Evolutionary conservation across 2,888 invertebrate genomes (phyloP).

Genomic region (Galerucella nymphaeae): DNA sequence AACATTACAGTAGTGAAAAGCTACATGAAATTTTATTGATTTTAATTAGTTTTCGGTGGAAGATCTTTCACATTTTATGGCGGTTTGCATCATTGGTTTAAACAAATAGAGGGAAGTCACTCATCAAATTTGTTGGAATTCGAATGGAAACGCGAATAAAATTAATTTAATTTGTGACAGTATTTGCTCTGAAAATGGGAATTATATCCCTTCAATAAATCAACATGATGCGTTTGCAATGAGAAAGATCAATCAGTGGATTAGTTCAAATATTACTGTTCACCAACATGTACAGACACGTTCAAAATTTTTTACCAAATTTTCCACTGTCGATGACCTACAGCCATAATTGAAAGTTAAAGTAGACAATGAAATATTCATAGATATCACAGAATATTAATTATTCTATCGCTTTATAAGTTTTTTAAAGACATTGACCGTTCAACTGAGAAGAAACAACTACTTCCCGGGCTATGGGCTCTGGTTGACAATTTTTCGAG

Average conservation of each 20-base stretch:
- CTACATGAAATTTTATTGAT: slow-evolving; percentile 10
- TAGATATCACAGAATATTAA: no score
- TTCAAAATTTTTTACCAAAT: not conserved
- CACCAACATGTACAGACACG: not conserved
- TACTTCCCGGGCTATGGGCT: no score
- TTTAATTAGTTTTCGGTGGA: slow-evolving; percentile 21
- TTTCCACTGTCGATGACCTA: no score
- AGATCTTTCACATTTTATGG: slow-evolving; percentile 10
- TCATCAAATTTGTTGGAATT: slow-evolving; percentile 21
- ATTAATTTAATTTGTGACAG: slow-evolving; percentile 25
- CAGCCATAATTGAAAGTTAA: no score
- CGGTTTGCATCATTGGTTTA: slow-evolving; percentile 12
- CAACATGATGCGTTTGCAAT: slow-evolving; percentile 18
- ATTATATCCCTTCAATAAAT: slow-evolving; percentile 26
- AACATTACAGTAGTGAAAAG: not conserved
- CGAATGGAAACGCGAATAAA: slow-evolving; percentile 21
- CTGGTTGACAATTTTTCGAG: no score
- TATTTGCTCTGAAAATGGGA: slow-evolving; percentile 23
- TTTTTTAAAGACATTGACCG: no score
- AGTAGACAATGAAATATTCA: no score
- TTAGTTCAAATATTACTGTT: slow-evolving; percentile 7
- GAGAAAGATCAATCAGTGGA: slow-evolving; percentile 23
- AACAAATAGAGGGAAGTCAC: slow-evolving; percentile 28
- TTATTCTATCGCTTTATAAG: no score
- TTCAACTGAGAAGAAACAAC: no score